Evolutionary conservation across 92 coral and sea anemone genomes (phyloP).

Genomic region (Bergia sp.): DNA sequence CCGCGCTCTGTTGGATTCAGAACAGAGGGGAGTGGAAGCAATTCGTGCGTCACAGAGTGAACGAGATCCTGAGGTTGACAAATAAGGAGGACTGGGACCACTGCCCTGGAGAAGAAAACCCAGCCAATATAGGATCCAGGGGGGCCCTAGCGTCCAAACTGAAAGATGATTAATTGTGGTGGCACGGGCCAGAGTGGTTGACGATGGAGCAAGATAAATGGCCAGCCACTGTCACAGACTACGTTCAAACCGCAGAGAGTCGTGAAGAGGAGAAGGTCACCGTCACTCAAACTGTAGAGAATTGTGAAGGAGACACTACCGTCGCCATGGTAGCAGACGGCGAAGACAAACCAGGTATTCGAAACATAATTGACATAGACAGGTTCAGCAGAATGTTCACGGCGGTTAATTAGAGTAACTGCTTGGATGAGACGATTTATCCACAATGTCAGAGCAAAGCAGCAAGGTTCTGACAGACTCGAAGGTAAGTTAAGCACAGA

Average conservation of each 20-base stretch:
- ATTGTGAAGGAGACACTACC: not conserved
- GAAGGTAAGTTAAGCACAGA: no score
- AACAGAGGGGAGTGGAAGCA: constrained; percentile 51
- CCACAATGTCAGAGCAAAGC: not conserved
- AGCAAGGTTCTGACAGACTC: no score
- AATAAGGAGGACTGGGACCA: constrained; percentile 48
- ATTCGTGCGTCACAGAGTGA: constrained; percentile 52
- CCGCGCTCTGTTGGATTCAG: constrained; percentile 50
- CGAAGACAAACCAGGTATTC: not conserved
- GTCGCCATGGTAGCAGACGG: not conserved
- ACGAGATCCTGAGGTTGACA: constrained; percentile 28
- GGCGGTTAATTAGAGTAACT: constrained; percentile 16
- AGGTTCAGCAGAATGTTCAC: not conserved
- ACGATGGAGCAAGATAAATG: constrained; percentile 29
- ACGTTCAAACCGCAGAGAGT: constrained; percentile 39
- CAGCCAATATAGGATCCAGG: constrained; percentile 59
- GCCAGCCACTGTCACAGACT: constrained; percentile 29
- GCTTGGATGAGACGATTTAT: constrained; percentile 49
- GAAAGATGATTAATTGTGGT: constrained; percentile 37
- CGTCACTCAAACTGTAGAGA: not conserved
- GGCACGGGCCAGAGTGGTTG: constrained; percentile 43
- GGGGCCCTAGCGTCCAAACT: constrained; percentile 46
- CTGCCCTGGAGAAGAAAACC: constrained; percentile 54
- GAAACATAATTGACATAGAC: constrained; percentile 32
- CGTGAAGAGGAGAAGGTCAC: constrained; percentile 45